These are phyloP conservation scores for Phortica okadai DNA, from an alignment of 2,888 invertebrate genomes.

Conservation along the genomic window DNA sequence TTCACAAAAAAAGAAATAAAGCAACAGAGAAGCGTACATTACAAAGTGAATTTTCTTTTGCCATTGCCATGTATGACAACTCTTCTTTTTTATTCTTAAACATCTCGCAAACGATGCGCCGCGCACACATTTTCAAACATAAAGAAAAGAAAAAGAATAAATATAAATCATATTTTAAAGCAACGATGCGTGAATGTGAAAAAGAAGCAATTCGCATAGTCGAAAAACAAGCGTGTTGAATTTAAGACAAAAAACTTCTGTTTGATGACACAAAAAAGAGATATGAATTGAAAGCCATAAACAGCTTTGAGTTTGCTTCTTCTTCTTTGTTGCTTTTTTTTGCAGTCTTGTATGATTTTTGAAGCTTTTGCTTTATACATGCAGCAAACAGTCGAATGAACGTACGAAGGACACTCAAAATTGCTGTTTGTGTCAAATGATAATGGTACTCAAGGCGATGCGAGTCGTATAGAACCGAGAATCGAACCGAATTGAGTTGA, in stretches of 20 bases:
- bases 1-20: background rate
- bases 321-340: background rate
- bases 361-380: background rate
- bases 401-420: slow-evolving; percentile 11
- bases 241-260: slow-evolving; percentile 47
- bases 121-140: background rate
- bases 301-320: background rate
- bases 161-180: slow-evolving; percentile 41
- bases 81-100: background rate
- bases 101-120: no score
- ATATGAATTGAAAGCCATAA: background rate
- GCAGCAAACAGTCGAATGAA: background rate
- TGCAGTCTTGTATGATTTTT: background rate
- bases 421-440: slow-evolving; percentile 23
- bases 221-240: slow-evolving; percentile 33
- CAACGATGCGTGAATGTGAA: slow-evolving; percentile 47
- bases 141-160: background rate
- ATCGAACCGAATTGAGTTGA: background rate
- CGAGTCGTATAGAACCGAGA: background rate
- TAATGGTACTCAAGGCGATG: slow-evolving; percentile 18
- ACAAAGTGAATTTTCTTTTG: slow-evolving; percentile 10
- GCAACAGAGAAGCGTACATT: background rate
- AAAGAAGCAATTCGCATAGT: background rate
- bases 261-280: background rate
- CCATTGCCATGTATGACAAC: background rate